These are phyloP conservation scores for Tenthredo livida DNA, from an alignment of 2,888 invertebrate genomes.

Conservation along the genomic window DNA sequence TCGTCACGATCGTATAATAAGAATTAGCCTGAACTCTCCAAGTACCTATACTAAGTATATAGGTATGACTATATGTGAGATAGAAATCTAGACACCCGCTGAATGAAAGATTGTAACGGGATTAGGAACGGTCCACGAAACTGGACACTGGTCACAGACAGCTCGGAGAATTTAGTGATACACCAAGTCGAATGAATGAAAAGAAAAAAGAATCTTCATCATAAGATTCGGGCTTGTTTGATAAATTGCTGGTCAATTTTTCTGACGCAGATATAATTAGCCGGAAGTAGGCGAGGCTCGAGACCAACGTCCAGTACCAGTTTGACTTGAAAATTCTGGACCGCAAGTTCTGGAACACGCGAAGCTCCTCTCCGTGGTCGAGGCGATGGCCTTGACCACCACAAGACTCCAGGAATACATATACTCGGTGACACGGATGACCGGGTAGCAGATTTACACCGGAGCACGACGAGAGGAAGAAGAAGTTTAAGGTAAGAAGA, in stretches of 20 bases:
- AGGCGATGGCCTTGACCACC: constrained; percentile 46
- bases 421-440: constrained; percentile 31
- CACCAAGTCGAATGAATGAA: background rate
- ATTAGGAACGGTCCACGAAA: constrained; percentile 44
- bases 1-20: background rate
- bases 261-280: background rate
- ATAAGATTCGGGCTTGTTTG: background rate
- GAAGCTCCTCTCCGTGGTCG: constrained; percentile 10
- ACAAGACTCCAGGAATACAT: constrained; percentile 26
- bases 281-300: constrained; percentile 34
- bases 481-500: background rate
- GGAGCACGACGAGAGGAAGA: background rate
- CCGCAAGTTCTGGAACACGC: constrained; percentile 27
- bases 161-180: background rate
- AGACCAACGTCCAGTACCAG: constrained; percentile 7
- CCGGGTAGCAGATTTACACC: constrained; percentile 14
- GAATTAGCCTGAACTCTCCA: background rate
- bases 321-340: constrained; percentile 18
- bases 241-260: background rate
- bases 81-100: constrained; percentile 37
- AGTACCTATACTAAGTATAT: too few relatives aligned
- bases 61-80: background rate
- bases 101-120: constrained; percentile 44
- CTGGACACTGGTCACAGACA: constrained; percentile 28
- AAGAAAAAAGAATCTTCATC: background rate